Conservation (phyloP, 2,888 invertebrate species). For the Sympetrum striolatum region DNA sequence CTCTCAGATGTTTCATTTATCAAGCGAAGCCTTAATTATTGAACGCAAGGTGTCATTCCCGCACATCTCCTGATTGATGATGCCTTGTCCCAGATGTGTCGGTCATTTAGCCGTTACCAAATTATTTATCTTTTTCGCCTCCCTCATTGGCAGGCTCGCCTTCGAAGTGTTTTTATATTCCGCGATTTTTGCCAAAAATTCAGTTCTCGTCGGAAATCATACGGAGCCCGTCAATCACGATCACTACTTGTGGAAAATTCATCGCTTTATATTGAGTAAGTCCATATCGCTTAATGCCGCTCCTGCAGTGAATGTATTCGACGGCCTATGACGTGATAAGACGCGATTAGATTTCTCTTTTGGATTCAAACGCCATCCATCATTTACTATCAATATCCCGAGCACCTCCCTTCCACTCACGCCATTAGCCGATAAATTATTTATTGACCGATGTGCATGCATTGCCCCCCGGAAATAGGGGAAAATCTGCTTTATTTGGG, state of each 20-base stretch:
- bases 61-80: constrained; percentile 16
- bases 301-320: neutral
- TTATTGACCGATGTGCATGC: too few species aligned
- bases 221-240: constrained; percentile 5
- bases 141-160: neutral
- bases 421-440: too few species aligned
- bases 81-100: constrained; percentile 27
- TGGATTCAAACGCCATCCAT: too few species aligned
- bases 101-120: constrained; percentile 24
- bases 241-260: constrained; percentile 4
- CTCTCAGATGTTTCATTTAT: constrained; percentile 36
- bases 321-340: too few species aligned
- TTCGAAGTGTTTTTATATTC: constrained; percentile 16
- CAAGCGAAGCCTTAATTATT: constrained; percentile 26
- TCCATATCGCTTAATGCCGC: neutral
- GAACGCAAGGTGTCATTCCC: constrained; percentile 8
- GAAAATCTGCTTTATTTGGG: too few species aligned
- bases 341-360: too few species aligned
- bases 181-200: neutral
- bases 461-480: too few species aligned
- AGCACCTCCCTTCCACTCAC: too few species aligned
- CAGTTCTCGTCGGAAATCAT: neutral
- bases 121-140: neutral
- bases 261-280: neutral
- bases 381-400: too few species aligned